A percentile compares a stretch with the other conserved stretches of the same genome.
phyloP scores from a whole-genome alignment of 1,140 invertebrate genomes.

The Bombus sibiricus region DNA sequence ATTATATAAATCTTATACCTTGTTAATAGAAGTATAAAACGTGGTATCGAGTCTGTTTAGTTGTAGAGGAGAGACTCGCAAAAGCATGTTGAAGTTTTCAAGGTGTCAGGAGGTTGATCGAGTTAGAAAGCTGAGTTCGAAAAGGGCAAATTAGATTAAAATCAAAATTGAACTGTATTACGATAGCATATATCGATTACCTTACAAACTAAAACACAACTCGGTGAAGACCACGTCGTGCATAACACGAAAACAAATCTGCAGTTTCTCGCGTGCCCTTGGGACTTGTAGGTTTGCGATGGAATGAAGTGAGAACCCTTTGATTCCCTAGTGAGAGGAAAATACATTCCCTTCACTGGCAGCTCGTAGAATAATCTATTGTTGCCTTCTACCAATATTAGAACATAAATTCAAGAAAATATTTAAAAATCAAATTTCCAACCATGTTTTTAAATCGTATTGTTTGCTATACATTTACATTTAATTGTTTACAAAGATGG shows the following conservation, averaged over 20 bases:
- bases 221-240: background rate
- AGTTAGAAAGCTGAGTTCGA: slow-evolving; percentile 3
- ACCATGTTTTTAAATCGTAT: background rate
- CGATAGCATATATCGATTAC: background rate
- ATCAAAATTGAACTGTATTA: slow-evolving; percentile 11
- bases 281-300: slow-evolving; percentile 2
- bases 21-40: background rate
- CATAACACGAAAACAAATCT: slow-evolving; percentile 38
- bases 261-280: slow-evolving; percentile 5
- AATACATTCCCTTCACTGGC: background rate
- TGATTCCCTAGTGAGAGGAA: background rate
- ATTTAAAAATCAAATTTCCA: background rate
- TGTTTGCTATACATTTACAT: background rate
- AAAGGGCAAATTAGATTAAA: slow-evolving; percentile 15
- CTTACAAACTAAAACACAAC: slow-evolving; percentile 11
- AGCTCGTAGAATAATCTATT: background rate
- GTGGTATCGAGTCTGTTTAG: background rate
- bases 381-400: no score
- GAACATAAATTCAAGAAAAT: background rate
- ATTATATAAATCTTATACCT: background rate
- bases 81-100: background rate
- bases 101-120: background rate
- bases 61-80: no score
- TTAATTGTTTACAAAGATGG: background rate
- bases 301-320: background rate